Evolutionary conservation across 92 coral and sea anemone genomes (phyloP).

Genomic region (Phenganax marumi): DNA sequence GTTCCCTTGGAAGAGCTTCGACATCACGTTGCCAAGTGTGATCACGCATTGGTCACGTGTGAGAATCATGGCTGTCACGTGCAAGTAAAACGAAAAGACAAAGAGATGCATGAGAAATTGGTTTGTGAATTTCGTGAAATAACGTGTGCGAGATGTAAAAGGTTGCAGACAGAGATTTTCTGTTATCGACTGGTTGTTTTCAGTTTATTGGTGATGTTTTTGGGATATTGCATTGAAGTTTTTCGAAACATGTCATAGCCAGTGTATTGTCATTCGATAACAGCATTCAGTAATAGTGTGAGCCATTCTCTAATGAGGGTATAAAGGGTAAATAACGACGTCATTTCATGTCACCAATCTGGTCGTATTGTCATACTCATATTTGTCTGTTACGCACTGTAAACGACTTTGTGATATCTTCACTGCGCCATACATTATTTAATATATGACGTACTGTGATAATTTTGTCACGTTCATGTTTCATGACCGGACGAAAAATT

Average conservation of each 20-base stretch:
- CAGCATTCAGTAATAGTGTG: too few relatives aligned
- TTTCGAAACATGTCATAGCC: neutral
- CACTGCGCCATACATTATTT: too few relatives aligned
- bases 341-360: too few relatives aligned
- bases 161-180: neutral
- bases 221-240: conserved; percentile 18
- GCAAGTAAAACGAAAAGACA: neutral
- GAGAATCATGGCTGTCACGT: conserved; percentile 10
- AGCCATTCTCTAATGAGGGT: too few relatives aligned
- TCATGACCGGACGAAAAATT: too few relatives aligned
- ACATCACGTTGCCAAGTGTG: conserved; percentile 5
- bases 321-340: too few relatives aligned
- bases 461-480: too few relatives aligned
- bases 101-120: neutral
- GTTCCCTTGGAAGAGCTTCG: conserved; percentile 4
- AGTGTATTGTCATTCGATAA: neutral
- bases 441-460: too few relatives aligned
- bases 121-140: neutral
- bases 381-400: too few relatives aligned
- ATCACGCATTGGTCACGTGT: conserved; percentile 15
- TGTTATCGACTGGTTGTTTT: conserved; percentile 4
- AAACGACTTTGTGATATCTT: too few relatives aligned
- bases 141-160: neutral
- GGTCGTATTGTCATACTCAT: too few relatives aligned
- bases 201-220: neutral